phyloP scores from a whole-genome alignment of 2,797 vertebrate genomes.

The Tokudaia muenninki region DNA sequence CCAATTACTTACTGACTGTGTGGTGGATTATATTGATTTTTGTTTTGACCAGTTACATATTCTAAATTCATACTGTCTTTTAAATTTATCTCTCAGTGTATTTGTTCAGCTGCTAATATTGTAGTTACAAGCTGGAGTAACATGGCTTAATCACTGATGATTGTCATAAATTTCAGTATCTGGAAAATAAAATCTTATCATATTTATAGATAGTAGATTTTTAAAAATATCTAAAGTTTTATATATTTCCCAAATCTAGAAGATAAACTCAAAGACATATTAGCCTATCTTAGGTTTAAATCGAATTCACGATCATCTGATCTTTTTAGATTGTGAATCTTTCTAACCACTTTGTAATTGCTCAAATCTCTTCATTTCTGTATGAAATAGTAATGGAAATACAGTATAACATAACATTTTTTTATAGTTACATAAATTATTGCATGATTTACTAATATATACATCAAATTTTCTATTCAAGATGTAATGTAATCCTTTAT shows the following conservation, averaged over 20 bases:
- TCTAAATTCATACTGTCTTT: background rate
- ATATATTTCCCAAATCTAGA: background rate
- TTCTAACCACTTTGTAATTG: background rate
- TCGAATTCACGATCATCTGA: background rate
- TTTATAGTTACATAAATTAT: background rate
- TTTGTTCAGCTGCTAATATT: background rate
- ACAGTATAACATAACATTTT: background rate
- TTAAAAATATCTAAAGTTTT: background rate
- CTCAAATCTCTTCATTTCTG: background rate
- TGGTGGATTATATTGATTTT: background rate
- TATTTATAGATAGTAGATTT: background rate
- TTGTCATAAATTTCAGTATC: background rate
- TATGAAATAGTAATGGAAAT: background rate
- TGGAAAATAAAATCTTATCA: background rate
- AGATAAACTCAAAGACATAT: background rate
- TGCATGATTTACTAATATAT: background rate
- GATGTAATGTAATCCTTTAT: background rate
- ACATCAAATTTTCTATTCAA: background rate
- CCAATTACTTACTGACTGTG: background rate
- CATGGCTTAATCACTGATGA: background rate
- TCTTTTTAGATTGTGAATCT: background rate
- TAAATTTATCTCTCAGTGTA: background rate
- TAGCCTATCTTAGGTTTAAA: background rate
- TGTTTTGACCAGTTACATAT: background rate
- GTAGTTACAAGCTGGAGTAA: background rate